Base-by-base conservation (phyloP, 2,888 invertebrate species). In the Chymomyza caudatula region DNA sequence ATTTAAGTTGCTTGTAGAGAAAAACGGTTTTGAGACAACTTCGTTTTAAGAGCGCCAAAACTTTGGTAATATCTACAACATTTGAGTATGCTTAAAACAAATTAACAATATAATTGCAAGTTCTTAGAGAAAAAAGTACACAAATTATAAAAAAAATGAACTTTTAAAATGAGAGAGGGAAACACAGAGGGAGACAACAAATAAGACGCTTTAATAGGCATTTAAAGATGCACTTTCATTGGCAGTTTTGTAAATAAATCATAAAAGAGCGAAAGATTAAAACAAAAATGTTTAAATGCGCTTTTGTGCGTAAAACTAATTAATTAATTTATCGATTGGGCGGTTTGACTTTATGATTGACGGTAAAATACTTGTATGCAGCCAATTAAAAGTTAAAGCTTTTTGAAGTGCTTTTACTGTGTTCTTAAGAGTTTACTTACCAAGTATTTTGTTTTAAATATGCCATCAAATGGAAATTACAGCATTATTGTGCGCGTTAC, bases 241-340 rank as follows among this genome's bases (percentile, higher is more conserved):
- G 43, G 47, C 52, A 52, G 43, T 20, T 37, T 15, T 8, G 17
- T 2, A 54, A 25, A 29, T 56, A 53, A 57, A 60, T 53, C 65
- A 47, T 42, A 13, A 22, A 5, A 44, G 20, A 19, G 13, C 15
- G 13, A 19, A 2, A 6, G 22, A 60, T 19, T 25, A 53, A 51
- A 37, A 56, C 22, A 15, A 1, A 17, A 25, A 15, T 44, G 60
- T 42, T 47, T 60, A 69, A 73, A 73, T 11, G 55, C 66, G 56
- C 15, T 59, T 57, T 51, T 56, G 63, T 62, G 58, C 53, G 58
- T 49, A n/a, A 17, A 51, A 76, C 76, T 76, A 74, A 73, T 54
- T 69, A 47, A 68, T 63, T 74, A 73, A 76, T 76, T 73, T 57
- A 63, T 69, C 68, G 51, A 76, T 8, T 37, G 29, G 29, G 29